Evolutionary conservation across 2,888 invertebrate species (phyloP).

Genomic region (Acleris emargana): DNA sequence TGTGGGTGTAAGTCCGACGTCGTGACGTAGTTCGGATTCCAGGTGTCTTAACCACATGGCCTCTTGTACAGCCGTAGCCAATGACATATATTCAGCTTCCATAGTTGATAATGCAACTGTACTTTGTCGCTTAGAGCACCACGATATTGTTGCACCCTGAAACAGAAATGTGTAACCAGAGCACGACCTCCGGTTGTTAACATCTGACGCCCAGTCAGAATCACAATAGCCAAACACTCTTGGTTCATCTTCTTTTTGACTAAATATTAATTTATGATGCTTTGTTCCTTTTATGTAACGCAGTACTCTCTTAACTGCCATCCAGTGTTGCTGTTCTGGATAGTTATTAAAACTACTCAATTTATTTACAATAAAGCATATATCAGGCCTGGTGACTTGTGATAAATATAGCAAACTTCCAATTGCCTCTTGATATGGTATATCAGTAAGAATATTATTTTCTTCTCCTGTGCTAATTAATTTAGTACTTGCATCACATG

Average conservation of each 20-base stretch:
- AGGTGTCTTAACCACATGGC: slow-evolving; percentile 38
- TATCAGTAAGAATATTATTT: too few species aligned
- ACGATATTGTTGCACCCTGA: slow-evolving; percentile 26
- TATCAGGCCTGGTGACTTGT: not conserved
- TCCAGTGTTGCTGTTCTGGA: slow-evolving; percentile 36
- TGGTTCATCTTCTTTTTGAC: slow-evolving; percentile 4
- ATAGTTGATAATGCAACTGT: slow-evolving; percentile 28
- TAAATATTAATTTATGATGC: slow-evolving; percentile 30
- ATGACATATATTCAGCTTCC: slow-evolving; percentile 36
- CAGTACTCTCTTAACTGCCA: slow-evolving; percentile 33
- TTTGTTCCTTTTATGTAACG: slow-evolving; percentile 37
- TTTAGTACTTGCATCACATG: too few species aligned
- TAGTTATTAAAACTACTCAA: slow-evolving; percentile 35
- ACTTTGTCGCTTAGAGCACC: not conserved
- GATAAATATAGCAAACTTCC: too few species aligned
- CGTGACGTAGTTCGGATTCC: not conserved
- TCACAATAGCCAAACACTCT: slow-evolving; percentile 30
- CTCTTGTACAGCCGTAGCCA: slow-evolving; percentile 17
- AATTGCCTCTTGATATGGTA: too few species aligned
- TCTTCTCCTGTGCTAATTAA: too few species aligned
- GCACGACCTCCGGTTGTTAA: slow-evolving; percentile 11
- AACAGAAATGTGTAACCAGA: slow-evolving; percentile 11
- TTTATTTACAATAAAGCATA: slow-evolving; percentile 7
- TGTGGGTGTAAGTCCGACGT: slow-evolving; percentile 4
- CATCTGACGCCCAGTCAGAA: not conserved